phyloP scores from a whole-genome alignment of 2,113 vertebrate species.

The Dasyprocta punctata region DNA sequence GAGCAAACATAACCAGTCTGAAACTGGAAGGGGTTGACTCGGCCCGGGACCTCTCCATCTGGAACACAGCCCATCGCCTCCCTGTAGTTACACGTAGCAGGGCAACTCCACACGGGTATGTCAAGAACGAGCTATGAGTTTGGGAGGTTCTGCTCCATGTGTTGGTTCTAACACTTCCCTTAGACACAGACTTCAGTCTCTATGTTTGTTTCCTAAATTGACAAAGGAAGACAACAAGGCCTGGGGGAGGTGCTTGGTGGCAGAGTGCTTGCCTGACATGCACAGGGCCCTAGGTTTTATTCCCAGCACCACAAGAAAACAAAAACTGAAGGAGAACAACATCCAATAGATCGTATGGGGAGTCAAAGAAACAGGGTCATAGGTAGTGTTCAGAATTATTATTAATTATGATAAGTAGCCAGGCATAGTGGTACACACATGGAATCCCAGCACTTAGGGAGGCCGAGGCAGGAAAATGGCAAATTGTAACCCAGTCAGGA shows the following conservation, averaged over 20 bases:
- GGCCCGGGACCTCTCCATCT: neutral
- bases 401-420: neutral
- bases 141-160: too few species aligned
- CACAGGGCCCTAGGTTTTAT: neutral
- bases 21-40: rapidly evolving
- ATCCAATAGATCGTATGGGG: rapidly evolving
- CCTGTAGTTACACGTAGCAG: rapidly evolving
- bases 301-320: neutral
- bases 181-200: neutral
- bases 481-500: neutral
- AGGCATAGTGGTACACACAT: neutral
- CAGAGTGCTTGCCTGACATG: neutral
- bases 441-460: neutral
- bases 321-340: neutral
- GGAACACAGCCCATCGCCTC: too few species aligned
- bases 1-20: neutral
- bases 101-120: rapidly evolving
- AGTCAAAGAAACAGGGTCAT: neutral
- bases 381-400: neutral
- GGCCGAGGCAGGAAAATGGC: neutral
- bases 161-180: neutral
- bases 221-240: neutral
- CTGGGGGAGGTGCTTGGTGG: neutral
- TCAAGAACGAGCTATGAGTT: rapidly evolving
- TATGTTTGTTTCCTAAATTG: neutral